phyloP scores from a whole-genome alignment of 2,113 vertebrate species.

The Polypterus bichir region DNA sequence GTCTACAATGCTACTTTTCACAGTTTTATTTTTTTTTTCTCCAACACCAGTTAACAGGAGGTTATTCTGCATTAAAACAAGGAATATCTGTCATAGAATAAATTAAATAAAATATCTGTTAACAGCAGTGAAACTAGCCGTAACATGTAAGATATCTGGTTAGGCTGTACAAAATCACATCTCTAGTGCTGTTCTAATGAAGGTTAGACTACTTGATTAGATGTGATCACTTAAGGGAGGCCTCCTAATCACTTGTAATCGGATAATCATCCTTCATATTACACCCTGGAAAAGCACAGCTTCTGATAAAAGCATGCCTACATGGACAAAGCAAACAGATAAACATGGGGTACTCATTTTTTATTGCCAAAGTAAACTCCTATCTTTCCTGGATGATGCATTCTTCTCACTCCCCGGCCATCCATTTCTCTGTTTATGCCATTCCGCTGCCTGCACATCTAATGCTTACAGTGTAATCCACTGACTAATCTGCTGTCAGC shows the following conservation, averaged over 20 bases:
- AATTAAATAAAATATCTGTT: too few relatives aligned
- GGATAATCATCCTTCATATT: not conserved
- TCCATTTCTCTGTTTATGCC: constrained; percentile 40
- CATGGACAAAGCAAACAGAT: not conserved
- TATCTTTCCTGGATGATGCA: constrained; percentile 1
- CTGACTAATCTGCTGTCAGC: constrained; percentile 62
- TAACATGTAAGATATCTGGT: not conserved
- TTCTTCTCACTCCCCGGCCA: constrained; percentile 12
- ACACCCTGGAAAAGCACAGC: not conserved
- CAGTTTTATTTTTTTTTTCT: too few relatives aligned
- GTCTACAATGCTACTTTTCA: too few relatives aligned
- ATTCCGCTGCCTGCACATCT: constrained; percentile 50
- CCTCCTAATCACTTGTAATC: not conserved
- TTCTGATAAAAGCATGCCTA: not conserved
- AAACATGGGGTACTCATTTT: not conserved
- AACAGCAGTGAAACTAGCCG: too few relatives aligned
- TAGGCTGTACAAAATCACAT: not conserved
- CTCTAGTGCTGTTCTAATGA: not conserved
- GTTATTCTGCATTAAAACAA: too few relatives aligned
- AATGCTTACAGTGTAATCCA: constrained; percentile 59
- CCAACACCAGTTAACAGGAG: too few relatives aligned
- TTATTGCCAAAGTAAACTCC: constrained; percentile 1
- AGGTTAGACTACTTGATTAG: not conserved
- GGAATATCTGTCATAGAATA: too few relatives aligned
- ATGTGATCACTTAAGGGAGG: not conserved